phyloP scores from a whole-genome alignment of 1,140 invertebrate species.

The Heliconius congener region DNA sequence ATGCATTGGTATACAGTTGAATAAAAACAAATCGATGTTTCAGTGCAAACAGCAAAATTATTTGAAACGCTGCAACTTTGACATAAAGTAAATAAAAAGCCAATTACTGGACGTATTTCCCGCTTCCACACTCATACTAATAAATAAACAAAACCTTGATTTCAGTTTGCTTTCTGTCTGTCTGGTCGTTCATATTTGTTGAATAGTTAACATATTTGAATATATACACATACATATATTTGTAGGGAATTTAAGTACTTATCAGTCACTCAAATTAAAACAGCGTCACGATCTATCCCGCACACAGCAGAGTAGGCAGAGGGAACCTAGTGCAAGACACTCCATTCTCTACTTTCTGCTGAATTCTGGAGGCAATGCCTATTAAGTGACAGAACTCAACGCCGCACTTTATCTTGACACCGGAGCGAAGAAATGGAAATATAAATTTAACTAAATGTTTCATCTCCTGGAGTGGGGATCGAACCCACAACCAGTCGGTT shows the following conservation, averaged over 20 bases:
- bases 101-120: not conserved
- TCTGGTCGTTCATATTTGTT: not conserved
- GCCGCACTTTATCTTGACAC: too few species aligned
- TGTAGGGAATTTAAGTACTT: not conserved
- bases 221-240: not conserved
- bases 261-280: too few species aligned
- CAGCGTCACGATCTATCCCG: too few species aligned
- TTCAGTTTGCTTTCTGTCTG: not conserved
- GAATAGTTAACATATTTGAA: not conserved
- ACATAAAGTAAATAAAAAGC: constrained; percentile 11
- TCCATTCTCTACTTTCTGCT: too few species aligned
- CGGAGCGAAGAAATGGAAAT: too few species aligned
- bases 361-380: too few species aligned
- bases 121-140: not conserved
- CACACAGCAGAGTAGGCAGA: too few species aligned
- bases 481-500: too few species aligned
- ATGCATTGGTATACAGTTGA: not conserved
- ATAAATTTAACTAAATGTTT: too few species aligned
- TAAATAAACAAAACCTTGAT: constrained; percentile 20
- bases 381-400: too few species aligned
- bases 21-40: constrained; percentile 6
- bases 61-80: not conserved
- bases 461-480: too few species aligned
- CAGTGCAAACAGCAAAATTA: constrained; percentile 15
- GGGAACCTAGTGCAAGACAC: too few species aligned